Conservation (phyloP, 2,797 vertebrate species). For the Rhinophrynus dorsalis region DNA sequence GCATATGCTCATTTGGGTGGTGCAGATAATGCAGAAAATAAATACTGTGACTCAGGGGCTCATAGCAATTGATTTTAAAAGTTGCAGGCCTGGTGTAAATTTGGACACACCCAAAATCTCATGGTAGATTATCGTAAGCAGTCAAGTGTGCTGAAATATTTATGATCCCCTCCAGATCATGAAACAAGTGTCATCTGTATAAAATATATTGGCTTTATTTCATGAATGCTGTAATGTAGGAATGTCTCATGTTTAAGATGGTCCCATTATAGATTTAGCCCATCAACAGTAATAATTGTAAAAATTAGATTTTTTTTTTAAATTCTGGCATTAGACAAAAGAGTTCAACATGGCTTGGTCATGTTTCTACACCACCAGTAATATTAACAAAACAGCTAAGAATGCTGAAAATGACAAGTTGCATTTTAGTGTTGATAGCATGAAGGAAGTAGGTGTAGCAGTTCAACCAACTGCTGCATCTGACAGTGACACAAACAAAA, state of each 20-base stretch:
- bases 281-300: background rate
- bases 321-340: too few species aligned
- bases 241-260: background rate
- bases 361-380: too few species aligned
- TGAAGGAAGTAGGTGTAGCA: too few species aligned
- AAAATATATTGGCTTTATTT: conserved; percentile 17
- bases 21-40: conserved; percentile 17
- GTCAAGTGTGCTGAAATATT: conserved; percentile 29
- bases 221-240: conserved; percentile 25
- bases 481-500: too few species aligned
- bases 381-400: too few species aligned
- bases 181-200: conserved; percentile 31
- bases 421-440: too few species aligned
- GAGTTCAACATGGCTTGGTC: too few species aligned
- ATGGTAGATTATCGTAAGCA: conserved; percentile 20
- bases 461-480: too few species aligned
- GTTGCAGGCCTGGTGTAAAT: conserved; percentile 24
- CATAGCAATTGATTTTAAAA: conserved; percentile 25
- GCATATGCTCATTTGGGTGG: conserved; percentile 28
- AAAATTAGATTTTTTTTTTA: too few species aligned
- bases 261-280: background rate
- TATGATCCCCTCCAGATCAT: conserved; percentile 15
- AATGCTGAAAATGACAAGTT: too few species aligned
- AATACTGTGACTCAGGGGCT: conserved; percentile 22
- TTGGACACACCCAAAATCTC: conserved; percentile 33